Conservation (phyloP, 1,140 invertebrate genomes). For the Argopecten irradians region DNA sequence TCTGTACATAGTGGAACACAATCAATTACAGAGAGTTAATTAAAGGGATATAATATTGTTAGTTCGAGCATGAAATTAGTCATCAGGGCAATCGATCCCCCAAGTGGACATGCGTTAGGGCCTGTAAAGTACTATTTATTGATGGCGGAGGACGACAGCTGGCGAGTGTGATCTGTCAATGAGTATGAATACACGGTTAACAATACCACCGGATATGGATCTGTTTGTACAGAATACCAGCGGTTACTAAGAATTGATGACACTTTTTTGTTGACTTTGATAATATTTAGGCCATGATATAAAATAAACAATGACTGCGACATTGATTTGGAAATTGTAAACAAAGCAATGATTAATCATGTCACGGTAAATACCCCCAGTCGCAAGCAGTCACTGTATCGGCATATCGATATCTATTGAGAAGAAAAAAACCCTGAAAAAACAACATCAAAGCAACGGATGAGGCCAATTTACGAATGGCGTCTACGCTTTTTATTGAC, state of each 20-base stretch:
- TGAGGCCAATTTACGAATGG: no score
- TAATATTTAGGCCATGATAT: background rate
- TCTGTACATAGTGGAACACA: background rate
- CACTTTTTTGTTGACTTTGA: background rate
- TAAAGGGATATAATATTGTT: background rate
- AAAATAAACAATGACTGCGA: background rate
- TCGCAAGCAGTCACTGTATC: no score
- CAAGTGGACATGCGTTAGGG: background rate
- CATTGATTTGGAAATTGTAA: background rate
- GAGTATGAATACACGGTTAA: background rate
- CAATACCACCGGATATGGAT: background rate
- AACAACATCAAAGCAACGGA: no score
- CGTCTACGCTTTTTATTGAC: no score
- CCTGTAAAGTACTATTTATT: background rate
- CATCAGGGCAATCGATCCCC: background rate
- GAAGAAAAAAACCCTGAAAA: no score
- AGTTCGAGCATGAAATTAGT: constrained; percentile 15
- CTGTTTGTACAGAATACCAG: background rate
- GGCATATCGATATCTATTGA: no score
- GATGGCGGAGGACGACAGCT: background rate
- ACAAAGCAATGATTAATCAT: background rate
- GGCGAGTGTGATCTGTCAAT: background rate
- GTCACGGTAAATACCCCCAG: background rate
- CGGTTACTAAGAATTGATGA: background rate
- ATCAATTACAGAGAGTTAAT: background rate